Percentiles rank a stretch among this genome's conserved stretches.
Conservation (phyloP, 2,888 invertebrate species). For the Acrobasis consociella region DNA sequence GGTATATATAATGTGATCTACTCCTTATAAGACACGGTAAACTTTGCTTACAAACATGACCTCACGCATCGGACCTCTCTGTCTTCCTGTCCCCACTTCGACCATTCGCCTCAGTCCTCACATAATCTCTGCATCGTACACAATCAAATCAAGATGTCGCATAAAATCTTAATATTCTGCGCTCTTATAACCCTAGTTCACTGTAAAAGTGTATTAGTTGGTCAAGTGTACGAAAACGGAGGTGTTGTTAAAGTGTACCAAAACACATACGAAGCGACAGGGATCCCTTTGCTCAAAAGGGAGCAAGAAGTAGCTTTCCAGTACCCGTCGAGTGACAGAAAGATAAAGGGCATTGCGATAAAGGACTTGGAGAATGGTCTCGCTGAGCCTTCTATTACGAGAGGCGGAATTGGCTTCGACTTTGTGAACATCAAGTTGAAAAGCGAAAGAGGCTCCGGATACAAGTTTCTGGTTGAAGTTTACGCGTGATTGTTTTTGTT, state of each 20-base stretch:
- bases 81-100: neutral
- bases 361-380: conserved; percentile 66
- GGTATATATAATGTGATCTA: conserved; percentile 1
- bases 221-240: conserved; percentile 50
- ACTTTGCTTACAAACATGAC: neutral
- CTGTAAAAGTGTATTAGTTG: conserved; percentile 51
- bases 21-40: conserved; percentile 11
- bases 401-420: conserved; percentile 69
- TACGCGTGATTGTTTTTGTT: conserved; percentile 53
- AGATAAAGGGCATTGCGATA: conserved; percentile 71
- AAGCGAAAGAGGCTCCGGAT: conserved; percentile 68
- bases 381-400: conserved; percentile 63
- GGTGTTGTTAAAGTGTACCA: conserved; percentile 52
- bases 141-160: conserved; percentile 41
- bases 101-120: neutral
- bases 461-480: conserved; percentile 62
- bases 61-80: conserved; percentile 8
- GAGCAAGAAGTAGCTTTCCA: conserved; percentile 51
- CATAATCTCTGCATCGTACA: neutral
- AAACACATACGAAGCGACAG: conserved; percentile 41
- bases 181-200: conserved; percentile 35
- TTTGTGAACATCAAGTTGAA: conserved; percentile 69
- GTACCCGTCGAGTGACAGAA: conserved; percentile 55
- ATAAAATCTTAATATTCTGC: conserved; percentile 39
- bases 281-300: conserved; percentile 48